These are phyloP conservation scores for Athene cunicularia DNA, from an alignment of 2,113 vertebrate species.

Conservation along the genomic window DNA sequence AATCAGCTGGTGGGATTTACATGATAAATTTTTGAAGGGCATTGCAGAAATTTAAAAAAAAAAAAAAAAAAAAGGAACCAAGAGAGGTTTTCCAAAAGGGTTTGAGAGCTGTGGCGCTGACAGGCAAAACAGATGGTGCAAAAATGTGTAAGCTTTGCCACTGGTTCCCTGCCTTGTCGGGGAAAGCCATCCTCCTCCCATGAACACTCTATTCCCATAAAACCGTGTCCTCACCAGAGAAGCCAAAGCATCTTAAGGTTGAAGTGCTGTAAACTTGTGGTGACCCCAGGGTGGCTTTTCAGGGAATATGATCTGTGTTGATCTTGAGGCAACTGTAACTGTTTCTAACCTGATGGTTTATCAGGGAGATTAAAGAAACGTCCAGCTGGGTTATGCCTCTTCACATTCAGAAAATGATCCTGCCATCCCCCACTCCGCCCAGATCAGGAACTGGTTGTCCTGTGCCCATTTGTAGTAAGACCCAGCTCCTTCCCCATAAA, in stretches of 20 bases:
- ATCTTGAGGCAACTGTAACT: neutral
- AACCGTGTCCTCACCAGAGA: neutral
- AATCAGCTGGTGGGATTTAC: neutral
- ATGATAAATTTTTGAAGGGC: neutral
- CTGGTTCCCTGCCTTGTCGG: neutral
- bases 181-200: neutral
- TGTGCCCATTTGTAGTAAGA: neutral
- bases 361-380: neutral
- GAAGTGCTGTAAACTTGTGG: neutral
- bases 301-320: neutral
- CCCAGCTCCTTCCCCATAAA: neutral
- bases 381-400: neutral
- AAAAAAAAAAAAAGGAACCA: neutral
- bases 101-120: neutral
- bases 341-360: neutral
- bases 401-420: neutral
- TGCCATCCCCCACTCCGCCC: neutral
- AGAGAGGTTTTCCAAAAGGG: neutral
- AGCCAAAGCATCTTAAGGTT: neutral
- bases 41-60: neutral
- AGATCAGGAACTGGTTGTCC: neutral
- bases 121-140: accelerated
- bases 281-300: neutral
- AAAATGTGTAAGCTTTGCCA: neutral
- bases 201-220: neutral